Evolutionary conservation across 2,113 vertebrate genomes (phyloP), one percentile per base, ranked within the genome.

Genomic region (Globicephala melas): DNA sequence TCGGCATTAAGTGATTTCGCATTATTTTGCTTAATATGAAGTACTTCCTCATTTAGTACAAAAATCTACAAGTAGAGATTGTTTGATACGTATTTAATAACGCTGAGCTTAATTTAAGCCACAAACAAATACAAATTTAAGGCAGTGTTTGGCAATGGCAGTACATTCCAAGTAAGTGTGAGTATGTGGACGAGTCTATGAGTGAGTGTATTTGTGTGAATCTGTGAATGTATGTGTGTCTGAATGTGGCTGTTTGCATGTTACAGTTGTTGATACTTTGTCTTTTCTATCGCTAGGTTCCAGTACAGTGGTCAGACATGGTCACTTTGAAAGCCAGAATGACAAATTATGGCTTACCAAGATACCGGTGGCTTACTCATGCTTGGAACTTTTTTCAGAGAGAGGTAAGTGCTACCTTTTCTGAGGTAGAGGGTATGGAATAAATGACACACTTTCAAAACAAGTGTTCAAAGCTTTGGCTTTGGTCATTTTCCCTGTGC

Each of bases 311-410:
- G 98, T 99, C 99, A 0, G 99, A 99, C 97, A 99, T 99, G 99
- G 99, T 99, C 98, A 99, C 99, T 1, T 98, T 99, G 89, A 99
- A 99, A 99, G 99, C 99, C 82, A 99, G 99, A 96, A 99, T 99
- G 99, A 99, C 99, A 31, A 99, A 99, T 98, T 99, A 99, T 3
- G 99, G 99, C 44, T 98, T 99, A 67, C 99, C 99, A 92, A 99
- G 99, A 71, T 99, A 99, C 98, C 99, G 99, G 97, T 99, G 99
- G 99, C 99, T 99, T 91, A 99, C 99, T 85, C 99, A 99, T 88
- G 99, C 99, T 97, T 99, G 99, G 99, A 99, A 99, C 98, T 99
- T 99, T 98, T 99, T 99, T 98, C 99, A 99, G 98, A 99, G 99
- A n/a, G 99, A 99, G 99, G 99, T 99, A 98, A 99, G 98, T 95